Conservation (phyloP, 1,140 invertebrate genomes). For the Nautilus pompilius region DNA sequence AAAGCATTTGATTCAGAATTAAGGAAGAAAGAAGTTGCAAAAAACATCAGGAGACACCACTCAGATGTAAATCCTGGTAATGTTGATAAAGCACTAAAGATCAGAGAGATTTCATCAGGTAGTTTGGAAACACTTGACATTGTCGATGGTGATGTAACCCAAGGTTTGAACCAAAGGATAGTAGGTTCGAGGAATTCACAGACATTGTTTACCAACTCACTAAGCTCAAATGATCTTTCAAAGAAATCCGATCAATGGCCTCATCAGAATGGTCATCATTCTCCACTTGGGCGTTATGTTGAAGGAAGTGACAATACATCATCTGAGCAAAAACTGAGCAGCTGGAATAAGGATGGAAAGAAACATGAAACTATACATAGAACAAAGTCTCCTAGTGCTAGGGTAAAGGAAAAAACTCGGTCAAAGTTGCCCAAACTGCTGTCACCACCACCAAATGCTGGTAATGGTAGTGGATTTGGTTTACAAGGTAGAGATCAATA, state of each 20-base stretch:
- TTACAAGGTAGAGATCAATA: background rate
- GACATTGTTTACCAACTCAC: too few relatives aligned
- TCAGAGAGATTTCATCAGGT: background rate
- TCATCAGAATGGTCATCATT: too few relatives aligned
- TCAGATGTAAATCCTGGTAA: constrained; percentile 47
- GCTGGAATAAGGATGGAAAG: background rate
- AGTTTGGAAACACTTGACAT: background rate
- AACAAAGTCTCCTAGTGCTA: constrained; percentile 48
- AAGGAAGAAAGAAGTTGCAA: constrained; percentile 15
- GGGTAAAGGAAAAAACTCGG: constrained; percentile 42
- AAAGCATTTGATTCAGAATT: too few relatives aligned
- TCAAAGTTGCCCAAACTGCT: constrained; percentile 31
- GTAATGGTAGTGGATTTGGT: background rate
- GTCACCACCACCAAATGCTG: constrained; percentile 21
- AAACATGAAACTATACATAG: constrained; percentile 25
- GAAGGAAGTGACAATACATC: constrained; percentile 33
- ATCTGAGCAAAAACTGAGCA: background rate
- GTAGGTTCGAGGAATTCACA: too few relatives aligned
- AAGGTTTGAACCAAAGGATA: too few relatives aligned
- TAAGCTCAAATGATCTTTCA: background rate
- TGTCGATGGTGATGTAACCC: background rate
- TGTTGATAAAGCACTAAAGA: constrained; percentile 36
- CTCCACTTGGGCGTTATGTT: constrained; percentile 31
- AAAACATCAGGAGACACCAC: constrained; percentile 34
- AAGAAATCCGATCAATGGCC: background rate